Base-by-base conservation (phyloP, 1,140 invertebrate species). In the Tigriopus japonicus region DNA sequence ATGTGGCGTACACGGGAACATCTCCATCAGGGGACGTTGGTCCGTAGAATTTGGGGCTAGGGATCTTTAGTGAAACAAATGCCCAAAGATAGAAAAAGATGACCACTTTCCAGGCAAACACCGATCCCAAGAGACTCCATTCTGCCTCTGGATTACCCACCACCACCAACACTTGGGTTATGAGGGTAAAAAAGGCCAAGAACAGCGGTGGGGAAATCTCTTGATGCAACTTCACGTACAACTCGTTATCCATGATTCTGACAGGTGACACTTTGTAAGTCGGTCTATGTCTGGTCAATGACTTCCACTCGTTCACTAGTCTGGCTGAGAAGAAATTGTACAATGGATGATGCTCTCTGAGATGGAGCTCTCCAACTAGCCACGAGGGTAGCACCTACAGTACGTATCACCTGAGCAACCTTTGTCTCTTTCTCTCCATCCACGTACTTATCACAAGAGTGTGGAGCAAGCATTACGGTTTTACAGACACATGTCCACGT, bases 1-100 rank as follows among this genome's bases (percentile, higher is more conserved):
- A 79, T 63, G 75, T 76, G 65, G 71, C 69, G 66, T 80, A 80
- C 0, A 67, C 62, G 1, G 78, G 78, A 1, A 66, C 67, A 60
- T 72, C 71, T 41, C 76, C 77, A 62, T 72, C 74, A 10, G 70
- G 67, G 0, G 77, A 76, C 6, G 72, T 61, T 1, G 77, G 77
- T 5, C 77, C 77, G 40, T n/a, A 15, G 17, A 49, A 23, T 63
- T 62, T 62, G 7, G 14, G 35, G 14, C n/a, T 7, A 62, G 62
- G 51, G 23, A 66, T 60, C 61, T 59, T 64, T 0, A 64, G 61
- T 12, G 60, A 66, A 14, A 71, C 10, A 3, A 71, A 63, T 6
- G 69, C 70, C 73, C 73, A 74, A 7, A 67, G 1, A 9, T 67
- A 43, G 41, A 70, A 64, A 1, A 63, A 53, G 9, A 10, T 60